Conservation (phyloP, 2,888 invertebrate genomes). For the Chloroclysta siterata region DNA sequence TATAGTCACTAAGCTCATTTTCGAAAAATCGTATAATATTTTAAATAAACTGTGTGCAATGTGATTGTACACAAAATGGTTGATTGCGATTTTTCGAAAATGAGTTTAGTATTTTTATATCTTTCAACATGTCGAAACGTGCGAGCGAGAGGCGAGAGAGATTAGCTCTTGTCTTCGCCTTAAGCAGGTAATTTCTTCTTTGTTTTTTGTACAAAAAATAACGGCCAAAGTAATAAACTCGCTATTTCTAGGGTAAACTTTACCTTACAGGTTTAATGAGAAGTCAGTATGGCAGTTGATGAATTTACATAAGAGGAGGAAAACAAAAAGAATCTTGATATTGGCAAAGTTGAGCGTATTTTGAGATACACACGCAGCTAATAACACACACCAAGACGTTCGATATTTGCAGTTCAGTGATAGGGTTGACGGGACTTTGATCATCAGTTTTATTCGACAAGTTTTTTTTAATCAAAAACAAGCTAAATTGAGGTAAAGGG, state of each 20-base stretch:
- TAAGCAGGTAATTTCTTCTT: no score
- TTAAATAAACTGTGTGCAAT: no score
- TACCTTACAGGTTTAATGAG: constrained; percentile 31
- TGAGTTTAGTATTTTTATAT: no score
- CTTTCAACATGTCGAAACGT: no score
- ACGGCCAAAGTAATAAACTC: constrained; percentile 11
- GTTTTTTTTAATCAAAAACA: background rate
- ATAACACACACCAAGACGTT: constrained; percentile 62
- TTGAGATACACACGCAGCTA: constrained; percentile 60
- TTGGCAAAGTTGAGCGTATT: constrained; percentile 72
- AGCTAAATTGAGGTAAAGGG: no score
- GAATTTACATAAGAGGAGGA: constrained; percentile 62
- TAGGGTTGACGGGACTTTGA: constrained; percentile 52
- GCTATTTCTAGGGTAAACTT: constrained; percentile 21
- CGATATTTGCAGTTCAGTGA: constrained; percentile 54
- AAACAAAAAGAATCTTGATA: constrained; percentile 70
- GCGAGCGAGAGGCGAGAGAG: no score
- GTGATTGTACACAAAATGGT: no score
- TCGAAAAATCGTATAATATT: no score
- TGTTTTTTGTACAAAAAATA: no score
- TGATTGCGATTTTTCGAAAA: no score
- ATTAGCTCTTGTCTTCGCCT: no score
- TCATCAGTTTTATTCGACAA: background rate
- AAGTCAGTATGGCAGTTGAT: constrained; percentile 48
- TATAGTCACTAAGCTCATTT: no score